A percentile compares a stretch with the other conserved stretches of the same genome.
Evolutionary conservation across 1,140 invertebrate genomes (phyloP).

Genomic region (Musca domestica): DNA sequence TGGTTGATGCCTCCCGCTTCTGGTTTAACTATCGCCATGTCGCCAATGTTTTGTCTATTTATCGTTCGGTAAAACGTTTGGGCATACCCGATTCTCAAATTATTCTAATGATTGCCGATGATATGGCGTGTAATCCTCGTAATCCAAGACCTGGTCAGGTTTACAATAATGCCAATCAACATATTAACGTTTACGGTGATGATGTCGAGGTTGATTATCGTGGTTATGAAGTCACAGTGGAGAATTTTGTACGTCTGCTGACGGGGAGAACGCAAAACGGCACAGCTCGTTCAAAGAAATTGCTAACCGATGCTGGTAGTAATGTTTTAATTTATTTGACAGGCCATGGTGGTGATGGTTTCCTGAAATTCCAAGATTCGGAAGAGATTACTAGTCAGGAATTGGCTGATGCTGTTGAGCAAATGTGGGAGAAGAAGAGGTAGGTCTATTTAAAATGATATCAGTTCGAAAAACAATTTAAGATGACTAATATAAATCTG

Average conservation of each 20-base stretch:
- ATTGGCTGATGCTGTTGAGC: constrained; percentile 96
- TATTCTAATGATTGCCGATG: constrained; percentile 98
- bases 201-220: constrained; percentile 99
- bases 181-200: constrained; percentile 98
- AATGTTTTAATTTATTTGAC: constrained; percentile 97
- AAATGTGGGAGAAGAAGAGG: constrained; percentile 99
- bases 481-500: not conserved
- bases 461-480: not conserved
- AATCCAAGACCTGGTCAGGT: constrained; percentile 98
- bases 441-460: constrained; percentile 42
- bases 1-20: constrained; percentile 97
- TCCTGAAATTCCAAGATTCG: constrained; percentile 98
- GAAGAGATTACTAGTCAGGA: constrained; percentile 99
- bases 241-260: constrained; percentile 95
- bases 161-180: constrained; percentile 96
- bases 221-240: constrained; percentile 96
- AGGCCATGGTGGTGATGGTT: constrained; percentile 98
- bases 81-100: constrained; percentile 97
- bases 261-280: constrained; percentile 87
- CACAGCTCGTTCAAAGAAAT: constrained; percentile 91
- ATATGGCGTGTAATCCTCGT: constrained; percentile 98
- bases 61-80: constrained; percentile 93
- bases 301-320: constrained; percentile 94
- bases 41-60: constrained; percentile 97
- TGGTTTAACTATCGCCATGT: constrained; percentile 99